A percentile compares a stretch with the other conserved stretches of the same genome.
These are phyloP conservation scores for Oscheius onirici DNA, from an alignment of 2,888 invertebrate genomes.

Conservation along the genomic window DNA sequence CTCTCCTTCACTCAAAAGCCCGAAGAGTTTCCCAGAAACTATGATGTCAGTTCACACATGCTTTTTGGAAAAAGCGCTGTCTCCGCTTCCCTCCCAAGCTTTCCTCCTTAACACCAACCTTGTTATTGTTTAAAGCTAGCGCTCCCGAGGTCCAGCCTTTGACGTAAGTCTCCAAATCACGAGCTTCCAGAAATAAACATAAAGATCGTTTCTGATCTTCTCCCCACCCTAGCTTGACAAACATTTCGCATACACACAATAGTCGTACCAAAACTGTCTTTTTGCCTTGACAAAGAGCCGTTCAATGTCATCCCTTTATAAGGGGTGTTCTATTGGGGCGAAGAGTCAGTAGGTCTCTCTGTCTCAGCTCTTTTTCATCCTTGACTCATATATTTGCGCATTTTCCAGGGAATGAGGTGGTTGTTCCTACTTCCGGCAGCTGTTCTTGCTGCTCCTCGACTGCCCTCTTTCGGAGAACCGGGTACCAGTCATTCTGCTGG, in stretches of 20 bases:
- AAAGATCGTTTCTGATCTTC: not conserved
- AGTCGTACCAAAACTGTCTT: not conserved
- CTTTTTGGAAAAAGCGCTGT: too few relatives aligned
- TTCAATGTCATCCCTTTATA: not conserved
- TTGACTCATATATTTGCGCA: too few relatives aligned
- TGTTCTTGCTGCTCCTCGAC: slow-evolving; percentile 20
- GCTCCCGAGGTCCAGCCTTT: too few relatives aligned
- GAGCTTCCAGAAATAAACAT: not conserved
- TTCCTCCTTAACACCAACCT: too few relatives aligned
- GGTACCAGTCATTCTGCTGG: not conserved
- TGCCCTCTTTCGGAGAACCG: not conserved
- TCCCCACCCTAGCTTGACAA: too few relatives aligned
- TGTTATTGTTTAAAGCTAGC: too few relatives aligned
- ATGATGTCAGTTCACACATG: too few relatives aligned
- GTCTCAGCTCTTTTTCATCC: not conserved
- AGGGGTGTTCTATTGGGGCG: not conserved
- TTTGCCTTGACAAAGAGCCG: not conserved
- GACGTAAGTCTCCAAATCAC: not conserved
- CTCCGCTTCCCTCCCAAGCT: too few relatives aligned
- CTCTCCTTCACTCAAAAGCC: not conserved
- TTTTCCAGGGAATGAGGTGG: slow-evolving; percentile 7
- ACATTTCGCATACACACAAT: not conserved
- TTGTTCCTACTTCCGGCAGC: slow-evolving; percentile 12
- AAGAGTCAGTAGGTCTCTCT: not conserved
- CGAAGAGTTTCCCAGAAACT: too few relatives aligned